These are phyloP conservation scores for Laticauda laticaudata DNA, from an alignment of 2,113 vertebrate genomes.

Conservation along the genomic window DNA sequence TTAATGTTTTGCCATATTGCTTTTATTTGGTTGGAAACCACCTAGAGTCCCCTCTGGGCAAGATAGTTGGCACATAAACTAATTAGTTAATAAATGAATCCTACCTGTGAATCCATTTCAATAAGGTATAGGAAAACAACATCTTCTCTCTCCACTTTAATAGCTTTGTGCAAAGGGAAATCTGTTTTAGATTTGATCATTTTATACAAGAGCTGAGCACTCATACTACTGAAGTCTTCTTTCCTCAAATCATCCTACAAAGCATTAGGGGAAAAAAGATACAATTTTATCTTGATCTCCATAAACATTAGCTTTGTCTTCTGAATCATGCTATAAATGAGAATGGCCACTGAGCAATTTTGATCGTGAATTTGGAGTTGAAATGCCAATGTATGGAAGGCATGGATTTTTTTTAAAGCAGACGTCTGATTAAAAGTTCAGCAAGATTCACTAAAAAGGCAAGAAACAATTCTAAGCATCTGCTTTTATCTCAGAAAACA, in stretches of 20 bases:
- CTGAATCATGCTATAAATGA: background rate
- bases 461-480: background rate
- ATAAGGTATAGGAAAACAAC: constrained; percentile 97
- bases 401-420: background rate
- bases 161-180: constrained; percentile 95
- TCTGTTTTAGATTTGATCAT: constrained; percentile 99
- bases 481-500: background rate
- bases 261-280: background rate
- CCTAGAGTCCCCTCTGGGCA: background rate
- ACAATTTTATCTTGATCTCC: too few relatives aligned
- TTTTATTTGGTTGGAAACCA: too few relatives aligned
- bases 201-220: constrained; percentile 92
- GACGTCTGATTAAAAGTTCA: background rate
- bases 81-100: background rate
- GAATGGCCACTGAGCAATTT: background rate
- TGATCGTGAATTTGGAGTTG: background rate
- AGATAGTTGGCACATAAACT: background rate
- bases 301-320: background rate
- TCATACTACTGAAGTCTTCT: constrained; percentile 98
- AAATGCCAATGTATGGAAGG: too few relatives aligned
- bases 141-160: constrained; percentile 95
- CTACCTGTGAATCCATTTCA: constrained; percentile 96
- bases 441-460: background rate
- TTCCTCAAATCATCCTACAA: constrained; percentile 92
- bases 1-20: too few relatives aligned